Evolutionary conservation across 2,797 vertebrate species (phyloP).

Genomic region (Antennarius maculatus): DNA sequence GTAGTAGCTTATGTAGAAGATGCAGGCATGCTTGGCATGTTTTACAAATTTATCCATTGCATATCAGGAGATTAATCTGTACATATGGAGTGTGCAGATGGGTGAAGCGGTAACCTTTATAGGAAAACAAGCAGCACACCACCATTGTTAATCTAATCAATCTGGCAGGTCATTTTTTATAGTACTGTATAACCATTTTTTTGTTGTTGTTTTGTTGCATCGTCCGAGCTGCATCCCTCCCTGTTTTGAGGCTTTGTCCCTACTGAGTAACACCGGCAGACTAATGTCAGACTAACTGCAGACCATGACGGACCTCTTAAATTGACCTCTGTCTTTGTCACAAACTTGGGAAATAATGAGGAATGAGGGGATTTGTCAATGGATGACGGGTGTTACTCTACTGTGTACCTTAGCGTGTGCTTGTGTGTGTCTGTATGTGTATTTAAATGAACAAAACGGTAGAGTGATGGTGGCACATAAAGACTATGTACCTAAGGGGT

Average conservation of each 20-base stretch:
- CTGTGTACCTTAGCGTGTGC: neutral
- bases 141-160: neutral
- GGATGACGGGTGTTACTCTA: neutral
- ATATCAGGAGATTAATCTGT: too few relatives aligned
- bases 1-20: too few relatives aligned
- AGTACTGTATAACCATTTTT: neutral
- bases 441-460: neutral
- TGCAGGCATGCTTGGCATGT: too few relatives aligned
- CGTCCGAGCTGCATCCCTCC: conserved; percentile 22
- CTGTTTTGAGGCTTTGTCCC: neutral
- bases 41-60: too few relatives aligned
- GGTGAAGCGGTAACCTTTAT: too few relatives aligned
- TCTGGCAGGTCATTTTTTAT: neutral
- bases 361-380: conserved; percentile 14
- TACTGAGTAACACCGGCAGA: neutral
- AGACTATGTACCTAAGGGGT: neutral
- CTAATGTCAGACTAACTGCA: neutral
- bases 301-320: neutral
- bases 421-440: conserved; percentile 7
- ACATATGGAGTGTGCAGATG: too few relatives aligned
- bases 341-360: conserved; percentile 33
- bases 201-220: conserved; percentile 11
- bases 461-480: neutral
- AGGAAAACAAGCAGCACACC: neutral
- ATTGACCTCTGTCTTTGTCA: conserved; percentile 26